Evolutionary conservation across 1,140 invertebrate genomes (phyloP).

Genomic region (Drosophila willistoni): DNA sequence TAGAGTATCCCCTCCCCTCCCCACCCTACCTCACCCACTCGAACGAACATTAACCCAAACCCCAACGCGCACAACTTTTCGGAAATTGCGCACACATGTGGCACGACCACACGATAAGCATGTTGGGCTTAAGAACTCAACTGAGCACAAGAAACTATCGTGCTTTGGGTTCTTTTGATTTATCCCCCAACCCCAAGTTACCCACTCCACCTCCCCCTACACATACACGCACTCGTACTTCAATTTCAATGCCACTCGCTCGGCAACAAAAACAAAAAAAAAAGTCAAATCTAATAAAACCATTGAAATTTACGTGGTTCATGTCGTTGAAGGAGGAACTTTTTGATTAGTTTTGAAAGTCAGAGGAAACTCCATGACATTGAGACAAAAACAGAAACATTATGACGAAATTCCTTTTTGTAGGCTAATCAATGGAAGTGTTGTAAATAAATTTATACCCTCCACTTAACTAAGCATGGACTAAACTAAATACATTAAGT

Average conservation of each 20-base stretch:
- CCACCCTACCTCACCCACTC: conserved; percentile 35
- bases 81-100: conserved; percentile 49
- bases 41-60: conserved; percentile 66
- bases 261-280: conserved; percentile 2
- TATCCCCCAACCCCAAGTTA: too few relatives aligned
- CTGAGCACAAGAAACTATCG: conserved; percentile 36
- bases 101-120: conserved; percentile 55
- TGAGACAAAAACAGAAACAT: conserved; percentile 10
- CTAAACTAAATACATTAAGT: not conserved
- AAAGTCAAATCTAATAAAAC: conserved; percentile 25
- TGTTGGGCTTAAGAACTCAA: conserved; percentile 33
- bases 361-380: conserved; percentile 12
- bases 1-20: too few relatives aligned
- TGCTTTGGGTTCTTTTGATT: not conserved
- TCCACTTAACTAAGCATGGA: not conserved
- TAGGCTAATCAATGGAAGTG: not conserved
- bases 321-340: not conserved
- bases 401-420: conserved; percentile 3
- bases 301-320: conserved; percentile 7
- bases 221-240: not conserved
- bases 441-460: conserved; percentile 1
- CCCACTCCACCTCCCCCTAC: not conserved
- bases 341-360: conserved; percentile 12
- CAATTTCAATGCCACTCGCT: conserved; percentile 35
- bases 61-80: conserved; percentile 24